Base-by-base conservation (phyloP, 1,140 invertebrate species). In the Galleria mellonella region DNA sequence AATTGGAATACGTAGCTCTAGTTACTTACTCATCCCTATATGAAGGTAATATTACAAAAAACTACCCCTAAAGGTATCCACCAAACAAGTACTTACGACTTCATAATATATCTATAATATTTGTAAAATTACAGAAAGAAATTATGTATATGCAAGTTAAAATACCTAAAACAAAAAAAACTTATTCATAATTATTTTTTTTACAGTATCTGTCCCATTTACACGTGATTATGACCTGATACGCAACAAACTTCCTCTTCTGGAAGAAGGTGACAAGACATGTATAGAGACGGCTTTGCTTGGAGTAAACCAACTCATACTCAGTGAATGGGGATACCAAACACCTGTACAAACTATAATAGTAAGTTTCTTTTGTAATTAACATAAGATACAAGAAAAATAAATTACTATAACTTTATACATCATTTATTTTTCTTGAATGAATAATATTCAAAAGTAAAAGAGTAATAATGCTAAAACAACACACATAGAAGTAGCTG, bases 1-100 rank as follows among this genome's bases (percentile, higher is more conserved):
- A 95, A 87, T 71, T 98, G 38, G 97, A 98, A 86, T 97, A 97
- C 87, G 92, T 96, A 7, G 89, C 96, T n/a, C 77, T 98, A 82
- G 94, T 98, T 1, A 88, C 92, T 0, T 97, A 94, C 75, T 95
- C 94, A 2, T 94, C 94, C 8, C 64, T 90, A 0, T 94, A 91
- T 74, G 94, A 97, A 71, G 67, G 85, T 87, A 69, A 67, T 4
- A 10, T 15, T 30, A 23, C 9, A 30, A 9, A 15, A 36, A 27
- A 1, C 32, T 35, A 33, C 7, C 15, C 28, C 1, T 33, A 35
- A 32, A 15, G 2, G 6, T 29, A 29, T 29, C 9, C 4, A 29
- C 4, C 4, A 9, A 9, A 29, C 28, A 29, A 29, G 9, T 29
- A 29, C 28, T 9, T 9, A 29, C 28, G 28, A 9, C 28, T 29